Conservation (phyloP, 2,797 vertebrate species). For the Fistularia tabacaria region DNA sequence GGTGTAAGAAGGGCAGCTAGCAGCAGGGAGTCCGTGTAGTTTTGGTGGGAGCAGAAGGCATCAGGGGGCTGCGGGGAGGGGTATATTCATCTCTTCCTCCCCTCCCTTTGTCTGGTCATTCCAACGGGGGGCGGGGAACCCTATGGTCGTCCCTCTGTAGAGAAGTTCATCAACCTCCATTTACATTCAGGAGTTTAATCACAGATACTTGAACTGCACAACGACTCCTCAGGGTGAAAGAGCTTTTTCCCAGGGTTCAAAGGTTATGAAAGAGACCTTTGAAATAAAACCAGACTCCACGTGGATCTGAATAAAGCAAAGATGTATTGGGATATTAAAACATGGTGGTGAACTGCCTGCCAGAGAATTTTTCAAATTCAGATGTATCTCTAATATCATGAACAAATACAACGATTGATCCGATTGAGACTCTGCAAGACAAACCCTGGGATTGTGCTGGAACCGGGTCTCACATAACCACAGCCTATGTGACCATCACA, state of each 20-base stretch:
- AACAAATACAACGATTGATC: too few relatives aligned
- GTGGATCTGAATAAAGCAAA: too few relatives aligned
- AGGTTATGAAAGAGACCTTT: too few relatives aligned
- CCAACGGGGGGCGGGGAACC: constrained; percentile 46
- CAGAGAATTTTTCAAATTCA: too few relatives aligned
- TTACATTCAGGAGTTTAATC: constrained; percentile 57
- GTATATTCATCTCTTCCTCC: background rate
- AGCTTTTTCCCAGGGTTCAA: background rate
- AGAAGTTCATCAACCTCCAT: constrained; percentile 63
- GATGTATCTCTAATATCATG: background rate
- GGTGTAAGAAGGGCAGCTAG: background rate
- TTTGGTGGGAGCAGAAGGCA: constrained; percentile 33
- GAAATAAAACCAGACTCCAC: background rate
- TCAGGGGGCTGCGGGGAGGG: constrained; percentile 19
- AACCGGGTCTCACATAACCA: too few relatives aligned
- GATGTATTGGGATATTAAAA: constrained; percentile 11
- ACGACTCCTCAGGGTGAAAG: constrained; percentile 12
- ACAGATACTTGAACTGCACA: constrained; percentile 30
- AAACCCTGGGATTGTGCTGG: background rate
- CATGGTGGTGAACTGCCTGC: constrained; percentile 7
- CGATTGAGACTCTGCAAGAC: background rate
- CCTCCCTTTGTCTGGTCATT: constrained; percentile 42
- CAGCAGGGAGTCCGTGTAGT: constrained; percentile 12
- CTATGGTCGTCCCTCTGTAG: constrained; percentile 32
- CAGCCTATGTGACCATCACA: too few relatives aligned